Base-by-base conservation (phyloP, 2,888 invertebrate genomes). In the Melieria crassipennis region DNA sequence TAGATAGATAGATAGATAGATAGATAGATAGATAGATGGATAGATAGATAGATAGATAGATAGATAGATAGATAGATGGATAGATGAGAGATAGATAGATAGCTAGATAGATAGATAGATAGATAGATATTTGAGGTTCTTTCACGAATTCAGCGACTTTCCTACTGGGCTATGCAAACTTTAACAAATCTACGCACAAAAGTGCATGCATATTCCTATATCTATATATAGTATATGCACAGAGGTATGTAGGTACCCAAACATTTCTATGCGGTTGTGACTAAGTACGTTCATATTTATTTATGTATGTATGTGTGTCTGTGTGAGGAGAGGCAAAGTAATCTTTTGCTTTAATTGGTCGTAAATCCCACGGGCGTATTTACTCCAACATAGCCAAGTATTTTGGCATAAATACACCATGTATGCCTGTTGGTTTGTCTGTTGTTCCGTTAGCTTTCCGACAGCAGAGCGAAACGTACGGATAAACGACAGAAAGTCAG, bases 281-380 rank as follows among this genome's bases (percentile, higher is more conserved):
- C 50, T 47, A 30, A 47, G 60, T 62, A 70, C 52, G n/a, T 42
- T 30, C 5, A 3, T 65, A 50, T 61, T 10, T 57, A 50, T 9
- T 67, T 50, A 60, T 47, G 47, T 63, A 9, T 63, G 52, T 43
- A 10, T 9, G 16, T 45, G 11, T 61, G n/a, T 60, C 1, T 43
- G 43, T 45, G 13, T 60, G 13, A 5, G n/a, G 16, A 55, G 50
- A 52, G 16, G 48, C 43, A 48, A 70, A 30, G 63, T 50, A 69
- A 76, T 76, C 71, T 75, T 72, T 70, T 67, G 70, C 71, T 77
- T 77, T 75, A 78, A 76, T 77, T 78, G 76, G 75, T 76, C 77
- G 74, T 77, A 76, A 78, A 77, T 78, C 77, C 75, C 76, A 42
- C 47, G 69, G 72, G 78, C 64, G 50, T 64, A 69, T 69, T 69